Conservation (phyloP, 2,113 vertebrate genomes). For the Pelecanoides urinatrix region DNA sequence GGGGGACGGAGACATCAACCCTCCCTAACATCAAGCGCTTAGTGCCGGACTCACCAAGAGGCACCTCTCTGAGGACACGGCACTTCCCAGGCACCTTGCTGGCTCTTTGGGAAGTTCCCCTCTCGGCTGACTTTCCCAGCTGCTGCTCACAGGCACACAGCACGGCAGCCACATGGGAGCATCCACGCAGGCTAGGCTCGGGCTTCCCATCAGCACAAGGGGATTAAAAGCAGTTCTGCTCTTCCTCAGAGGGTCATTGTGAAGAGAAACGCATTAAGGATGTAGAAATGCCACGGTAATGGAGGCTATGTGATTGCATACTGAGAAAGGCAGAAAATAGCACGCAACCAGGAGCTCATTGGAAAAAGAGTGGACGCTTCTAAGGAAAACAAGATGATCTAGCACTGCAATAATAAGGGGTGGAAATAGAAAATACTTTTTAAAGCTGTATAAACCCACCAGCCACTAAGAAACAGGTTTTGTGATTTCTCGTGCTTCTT, state of each 20-base stretch:
- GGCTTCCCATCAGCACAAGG: background rate
- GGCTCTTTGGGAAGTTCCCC: background rate
- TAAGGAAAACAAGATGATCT: background rate
- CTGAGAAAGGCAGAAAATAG: background rate
- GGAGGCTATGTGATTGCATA: background rate
- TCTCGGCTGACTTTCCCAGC: background rate
- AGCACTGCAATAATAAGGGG: background rate
- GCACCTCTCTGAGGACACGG: background rate
- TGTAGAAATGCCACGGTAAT: background rate
- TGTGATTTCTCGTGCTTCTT: background rate
- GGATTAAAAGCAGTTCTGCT: background rate
- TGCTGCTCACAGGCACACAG: background rate
- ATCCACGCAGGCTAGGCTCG: background rate
- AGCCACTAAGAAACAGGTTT: background rate
- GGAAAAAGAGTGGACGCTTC: background rate
- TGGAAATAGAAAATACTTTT: background rate
- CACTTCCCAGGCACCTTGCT: background rate
- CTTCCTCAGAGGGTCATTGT: background rate
- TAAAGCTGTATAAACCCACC: background rate
- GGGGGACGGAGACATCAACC: background rate
- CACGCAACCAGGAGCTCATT: background rate
- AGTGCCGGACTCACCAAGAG: background rate
- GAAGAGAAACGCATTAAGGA: background rate
- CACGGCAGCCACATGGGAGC: background rate
- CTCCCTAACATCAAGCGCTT: background rate